Evolutionary conservation across 2,797 vertebrate genomes (phyloP).

Genomic region (Thaleichthys pacificus): DNA sequence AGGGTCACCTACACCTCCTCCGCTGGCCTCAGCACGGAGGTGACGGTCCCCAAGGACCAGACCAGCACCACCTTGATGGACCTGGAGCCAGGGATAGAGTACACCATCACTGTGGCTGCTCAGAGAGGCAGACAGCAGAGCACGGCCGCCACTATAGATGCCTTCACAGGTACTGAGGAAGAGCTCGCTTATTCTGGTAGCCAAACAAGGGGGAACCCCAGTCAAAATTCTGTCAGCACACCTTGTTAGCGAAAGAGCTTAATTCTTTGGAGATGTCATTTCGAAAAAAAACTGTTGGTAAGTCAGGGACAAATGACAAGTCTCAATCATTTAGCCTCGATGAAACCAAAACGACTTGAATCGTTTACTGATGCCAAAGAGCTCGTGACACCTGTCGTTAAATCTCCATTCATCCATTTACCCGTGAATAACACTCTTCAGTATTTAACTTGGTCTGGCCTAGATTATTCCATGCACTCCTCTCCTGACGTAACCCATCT

Average conservation of each 20-base stretch:
- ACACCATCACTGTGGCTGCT: constrained; percentile 90
- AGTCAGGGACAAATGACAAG: neutral
- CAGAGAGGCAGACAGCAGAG: constrained; percentile 94
- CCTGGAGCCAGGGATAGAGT: constrained; percentile 93
- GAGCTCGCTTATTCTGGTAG: too few species aligned
- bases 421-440: too few species aligned
- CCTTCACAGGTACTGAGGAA: constrained; percentile 87
- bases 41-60: constrained; percentile 82
- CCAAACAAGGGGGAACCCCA: too few species aligned
- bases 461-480: too few species aligned
- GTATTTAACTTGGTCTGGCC: too few species aligned
- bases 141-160: constrained; percentile 87
- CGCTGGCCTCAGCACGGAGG: constrained; percentile 84
- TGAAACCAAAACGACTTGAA: neutral
- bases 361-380: neutral
- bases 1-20: constrained; percentile 89
- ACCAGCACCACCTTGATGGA: constrained; percentile 83
- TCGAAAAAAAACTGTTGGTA: neutral
- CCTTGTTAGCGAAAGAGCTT: neutral
- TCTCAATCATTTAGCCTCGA: neutral
- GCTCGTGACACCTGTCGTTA: neutral
- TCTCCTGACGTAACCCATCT: too few species aligned
- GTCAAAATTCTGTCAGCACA: neutral
- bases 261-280: neutral
- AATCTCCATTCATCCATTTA: constrained; percentile 11